Base-by-base conservation (phyloP, 2,113 vertebrate species). In the Chaetorhynchus papuensis region DNA sequence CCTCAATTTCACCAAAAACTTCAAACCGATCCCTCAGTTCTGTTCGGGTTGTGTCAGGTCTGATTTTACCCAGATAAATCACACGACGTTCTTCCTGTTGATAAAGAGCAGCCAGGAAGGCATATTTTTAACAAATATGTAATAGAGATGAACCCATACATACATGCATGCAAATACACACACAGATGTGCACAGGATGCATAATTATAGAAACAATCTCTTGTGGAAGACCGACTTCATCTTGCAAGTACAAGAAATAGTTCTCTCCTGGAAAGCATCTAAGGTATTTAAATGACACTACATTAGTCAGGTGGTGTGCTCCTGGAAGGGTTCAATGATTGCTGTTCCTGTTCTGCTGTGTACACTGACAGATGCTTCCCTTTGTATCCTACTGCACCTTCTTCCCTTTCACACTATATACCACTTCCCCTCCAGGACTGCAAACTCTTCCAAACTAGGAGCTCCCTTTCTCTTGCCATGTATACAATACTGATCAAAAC, bases 1-100 rank as follows among this genome's bases (percentile, higher is more conserved):
- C 99, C 98, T 99, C 99, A 97, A 99, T 99, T 98, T 99, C 99
- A 96, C 99, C 99, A 96, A 99, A 99, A 98, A 99, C 99, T 99
- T 99, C 99, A 98, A 99, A 99, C 93, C 99, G 99, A 91, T 98
- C 98, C 98, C 98, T 99, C 98, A 99, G 98, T 98, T 99, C 99
- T 35, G 98, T 98, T 94, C 98, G 98, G 93, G 98, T 99, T 94
- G 98, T 99, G 97, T 98, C 98, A 96, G 98, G 97, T 97, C 98
- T 98, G 98, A 99, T 99, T 98, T 99, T 99, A 88, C 98, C 99
- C 94, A 99, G 98, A 96, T 99, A 99, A 98, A 99, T 98, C 98
- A 99, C 99, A 96, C 99, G 98, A 86, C 96, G 99, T 98, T 99
- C 99, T 97, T 99, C 99, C 99, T 99, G 96, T 96, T 96, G 88